These are phyloP conservation scores for Zootoca vivipara DNA, from an alignment of 2,113 vertebrate species.

Conservation along the genomic window DNA sequence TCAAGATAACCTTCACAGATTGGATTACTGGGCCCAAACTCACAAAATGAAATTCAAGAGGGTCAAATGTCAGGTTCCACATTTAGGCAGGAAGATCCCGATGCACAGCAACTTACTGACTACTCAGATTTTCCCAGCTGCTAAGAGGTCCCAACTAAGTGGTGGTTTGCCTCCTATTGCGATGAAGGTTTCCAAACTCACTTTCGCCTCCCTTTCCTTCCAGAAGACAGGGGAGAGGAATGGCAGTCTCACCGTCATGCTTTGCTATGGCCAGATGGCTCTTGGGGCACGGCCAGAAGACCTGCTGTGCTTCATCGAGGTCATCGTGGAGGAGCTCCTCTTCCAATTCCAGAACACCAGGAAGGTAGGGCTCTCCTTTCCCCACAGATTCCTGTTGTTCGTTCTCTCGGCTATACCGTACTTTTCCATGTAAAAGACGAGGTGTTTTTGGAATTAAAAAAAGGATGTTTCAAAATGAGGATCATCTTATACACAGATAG, in stretches of 20 bases:
- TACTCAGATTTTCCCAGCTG: neutral
- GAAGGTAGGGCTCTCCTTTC: neutral
- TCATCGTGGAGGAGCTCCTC: neutral
- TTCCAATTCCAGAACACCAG: neutral
- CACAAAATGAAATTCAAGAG: too few relatives aligned
- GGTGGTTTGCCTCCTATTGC: neutral
- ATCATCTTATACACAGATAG: too few relatives aligned
- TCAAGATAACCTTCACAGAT: too few relatives aligned
- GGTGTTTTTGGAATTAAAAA: too few relatives aligned
- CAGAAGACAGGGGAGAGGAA: neutral
- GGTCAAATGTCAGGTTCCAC: too few relatives aligned
- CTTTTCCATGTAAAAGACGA: too few relatives aligned
- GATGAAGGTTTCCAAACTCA: neutral
- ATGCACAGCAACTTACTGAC: neutral
- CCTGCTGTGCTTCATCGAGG: accelerated
- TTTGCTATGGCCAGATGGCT: neutral
- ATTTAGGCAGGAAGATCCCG: too few relatives aligned
- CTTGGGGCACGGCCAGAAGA: neutral
- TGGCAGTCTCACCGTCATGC: neutral
- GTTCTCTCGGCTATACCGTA: too few relatives aligned
- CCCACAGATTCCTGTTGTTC: neutral
- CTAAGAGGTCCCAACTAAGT: neutral
- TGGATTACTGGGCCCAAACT: too few relatives aligned
- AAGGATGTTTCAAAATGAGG: too few relatives aligned
- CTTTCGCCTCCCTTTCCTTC: neutral